Evolutionary conservation across 2,888 invertebrate genomes (phyloP).

Genomic region (Empis stercorea): DNA sequence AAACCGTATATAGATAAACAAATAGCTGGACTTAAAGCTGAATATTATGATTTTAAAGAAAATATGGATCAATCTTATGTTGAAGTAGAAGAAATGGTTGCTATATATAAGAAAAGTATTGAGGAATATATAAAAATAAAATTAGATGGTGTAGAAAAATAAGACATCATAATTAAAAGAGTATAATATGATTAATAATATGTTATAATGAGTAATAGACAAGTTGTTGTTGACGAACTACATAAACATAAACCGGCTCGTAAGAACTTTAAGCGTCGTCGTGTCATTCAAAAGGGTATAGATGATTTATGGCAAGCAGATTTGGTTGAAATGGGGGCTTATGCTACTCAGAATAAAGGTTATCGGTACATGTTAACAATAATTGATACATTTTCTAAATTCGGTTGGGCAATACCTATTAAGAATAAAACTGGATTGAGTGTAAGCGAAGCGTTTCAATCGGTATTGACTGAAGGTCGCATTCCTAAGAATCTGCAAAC

Average conservation of each 20-base stretch:
- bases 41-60: too few species aligned
- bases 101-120: too few species aligned
- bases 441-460: neutral
- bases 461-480: neutral
- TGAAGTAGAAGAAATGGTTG: too few species aligned
- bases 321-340: slow-evolving; percentile 22
- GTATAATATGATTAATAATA: too few species aligned
- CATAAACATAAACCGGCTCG: slow-evolving; percentile 11
- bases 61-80: too few species aligned
- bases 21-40: too few species aligned
- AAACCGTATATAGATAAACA: too few species aligned
- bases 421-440: neutral
- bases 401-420: neutral
- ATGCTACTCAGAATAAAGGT: slow-evolving; percentile 22
- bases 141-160: too few species aligned
- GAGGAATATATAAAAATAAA: too few species aligned
- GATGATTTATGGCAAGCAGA: slow-evolving; percentile 14
- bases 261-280: slow-evolving; percentile 9
- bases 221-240: slow-evolving; percentile 7
- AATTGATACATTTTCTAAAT: slow-evolving; percentile 22
- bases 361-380: slow-evolving; percentile 26
- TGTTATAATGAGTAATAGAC: neutral
- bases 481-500: slow-evolving; percentile 5
- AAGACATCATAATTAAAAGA: too few species aligned
- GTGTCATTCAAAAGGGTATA: slow-evolving; percentile 11